Conservation (phyloP, 2,888 invertebrate genomes). For the Hartigia nigra region DNA sequence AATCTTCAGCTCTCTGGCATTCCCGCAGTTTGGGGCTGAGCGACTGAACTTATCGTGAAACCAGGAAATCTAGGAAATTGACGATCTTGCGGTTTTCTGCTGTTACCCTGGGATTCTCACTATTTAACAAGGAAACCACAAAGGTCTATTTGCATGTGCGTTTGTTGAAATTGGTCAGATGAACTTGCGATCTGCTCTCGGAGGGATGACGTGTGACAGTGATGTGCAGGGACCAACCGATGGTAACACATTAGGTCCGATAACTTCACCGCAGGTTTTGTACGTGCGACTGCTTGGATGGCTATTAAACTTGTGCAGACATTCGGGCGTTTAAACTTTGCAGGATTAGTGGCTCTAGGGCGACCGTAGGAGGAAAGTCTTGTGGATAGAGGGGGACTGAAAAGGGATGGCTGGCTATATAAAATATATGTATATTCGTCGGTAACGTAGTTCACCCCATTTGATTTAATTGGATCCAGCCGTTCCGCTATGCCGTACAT, state of each 20-base stretch:
- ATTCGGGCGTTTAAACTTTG: constrained; percentile 1
- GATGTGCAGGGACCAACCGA: not conserved
- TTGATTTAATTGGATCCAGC: constrained; percentile 24
- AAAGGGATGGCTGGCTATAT: not conserved
- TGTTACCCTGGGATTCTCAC: not conserved
- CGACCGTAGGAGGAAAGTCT: not conserved
- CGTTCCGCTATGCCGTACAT: constrained; percentile 14
- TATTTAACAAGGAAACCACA: not conserved
- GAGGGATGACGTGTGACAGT: not conserved
- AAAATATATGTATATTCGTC: constrained; percentile 6
- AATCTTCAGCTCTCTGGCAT: not conserved
- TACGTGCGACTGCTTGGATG: not conserved
- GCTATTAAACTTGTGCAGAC: not conserved
- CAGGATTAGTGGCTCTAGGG: not conserved
- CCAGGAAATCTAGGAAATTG: not conserved
- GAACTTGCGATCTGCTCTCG: not conserved
- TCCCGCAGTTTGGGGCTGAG: not conserved
- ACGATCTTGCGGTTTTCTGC: not conserved
- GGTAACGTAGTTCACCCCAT: constrained; percentile 17
- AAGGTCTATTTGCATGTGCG: not conserved
- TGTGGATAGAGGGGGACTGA: not conserved
- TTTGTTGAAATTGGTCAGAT: not conserved
- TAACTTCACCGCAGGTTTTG: too few species aligned
- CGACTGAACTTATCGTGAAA: not conserved
- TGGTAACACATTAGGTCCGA: too few species aligned